Evolutionary conservation across 2,113 vertebrate genomes (phyloP).

Genomic region (Hydrolagus affinis): DNA sequence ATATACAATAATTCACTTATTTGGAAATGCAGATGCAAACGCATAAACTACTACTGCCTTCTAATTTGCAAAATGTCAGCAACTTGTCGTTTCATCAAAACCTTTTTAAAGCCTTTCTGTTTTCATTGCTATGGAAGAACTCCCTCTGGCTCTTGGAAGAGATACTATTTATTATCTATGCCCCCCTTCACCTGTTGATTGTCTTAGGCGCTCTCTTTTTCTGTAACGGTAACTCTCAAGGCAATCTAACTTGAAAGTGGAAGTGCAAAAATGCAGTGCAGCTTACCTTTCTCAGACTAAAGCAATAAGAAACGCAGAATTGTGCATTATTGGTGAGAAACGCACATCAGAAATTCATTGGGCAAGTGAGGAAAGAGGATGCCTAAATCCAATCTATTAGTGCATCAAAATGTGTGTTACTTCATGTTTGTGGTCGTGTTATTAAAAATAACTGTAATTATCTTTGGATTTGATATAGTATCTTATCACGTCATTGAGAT

Average conservation of each 20-base stretch:
- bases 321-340: constrained; percentile 1
- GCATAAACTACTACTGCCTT: constrained; percentile 63
- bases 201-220: constrained; percentile 75
- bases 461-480: no score
- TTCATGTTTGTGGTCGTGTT: background rate
- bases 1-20: constrained; percentile 61
- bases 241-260: constrained; percentile 71
- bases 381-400: background rate
- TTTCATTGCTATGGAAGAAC: constrained; percentile 65
- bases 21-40: constrained; percentile 67
- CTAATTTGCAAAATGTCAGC: constrained; percentile 57
- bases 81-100: constrained; percentile 65
- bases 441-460: no score
- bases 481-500: no score
- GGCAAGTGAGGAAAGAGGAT: background rate
- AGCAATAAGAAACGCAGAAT: background rate
- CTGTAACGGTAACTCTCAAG: constrained; percentile 52
- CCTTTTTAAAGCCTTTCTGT: constrained; percentile 55
- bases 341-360: background rate
- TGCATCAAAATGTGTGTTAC: background rate
- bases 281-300: constrained; percentile 9
- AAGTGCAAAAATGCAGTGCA: constrained; percentile 39
- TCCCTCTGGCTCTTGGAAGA: constrained; percentile 58
- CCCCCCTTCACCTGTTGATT: constrained; percentile 78
- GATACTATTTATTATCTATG: constrained; percentile 52